Percentiles rank a stretch among this genome's conserved stretches.
phyloP scores from a whole-genome alignment of 2,797 vertebrate species.

The Silurus lanzhouensis region DNA sequence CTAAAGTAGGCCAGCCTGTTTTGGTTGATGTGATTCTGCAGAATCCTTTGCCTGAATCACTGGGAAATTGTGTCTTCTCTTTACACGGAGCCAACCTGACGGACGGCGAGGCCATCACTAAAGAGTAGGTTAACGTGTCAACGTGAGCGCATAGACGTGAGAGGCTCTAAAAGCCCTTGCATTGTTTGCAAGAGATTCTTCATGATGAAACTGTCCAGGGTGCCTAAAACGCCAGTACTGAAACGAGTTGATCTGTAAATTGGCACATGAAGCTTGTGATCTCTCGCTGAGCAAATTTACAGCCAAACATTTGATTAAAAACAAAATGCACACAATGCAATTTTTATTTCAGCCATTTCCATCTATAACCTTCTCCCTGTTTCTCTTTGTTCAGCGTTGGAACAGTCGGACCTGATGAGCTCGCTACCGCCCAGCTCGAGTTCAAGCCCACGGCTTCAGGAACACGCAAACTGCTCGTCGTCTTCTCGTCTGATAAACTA shows the following conservation, averaged over 20 bases:
- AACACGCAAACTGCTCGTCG: slow-evolving; percentile 78
- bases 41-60: slow-evolving; percentile 75
- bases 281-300: neutral
- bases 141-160: no score
- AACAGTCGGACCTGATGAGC: slow-evolving; percentile 65
- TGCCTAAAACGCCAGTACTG: no score
- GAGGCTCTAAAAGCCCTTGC: neutral
- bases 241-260: neutral
- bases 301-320: neutral
- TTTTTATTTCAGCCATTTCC: neutral
- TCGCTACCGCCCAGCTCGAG: slow-evolving; percentile 69
- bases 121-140: slow-evolving; percentile 53
- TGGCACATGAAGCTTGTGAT: neutral
- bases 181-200: neutral
- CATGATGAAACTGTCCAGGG: no score
- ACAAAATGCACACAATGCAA: neutral
- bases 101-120: slow-evolving; percentile 54
- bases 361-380: neutral
- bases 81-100: slow-evolving; percentile 79
- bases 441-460: slow-evolving; percentile 72
- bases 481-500: slow-evolving; percentile 84
- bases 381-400: slow-evolving; percentile 58
- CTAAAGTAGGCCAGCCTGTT: slow-evolving; percentile 73
- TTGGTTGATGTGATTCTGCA: slow-evolving; percentile 73
- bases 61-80: slow-evolving; percentile 77